Percentiles rank a stretch among this genome's conserved stretches.
Conservation (phyloP, 2,113 vertebrate species). For the Macrotis lagotis region DNA sequence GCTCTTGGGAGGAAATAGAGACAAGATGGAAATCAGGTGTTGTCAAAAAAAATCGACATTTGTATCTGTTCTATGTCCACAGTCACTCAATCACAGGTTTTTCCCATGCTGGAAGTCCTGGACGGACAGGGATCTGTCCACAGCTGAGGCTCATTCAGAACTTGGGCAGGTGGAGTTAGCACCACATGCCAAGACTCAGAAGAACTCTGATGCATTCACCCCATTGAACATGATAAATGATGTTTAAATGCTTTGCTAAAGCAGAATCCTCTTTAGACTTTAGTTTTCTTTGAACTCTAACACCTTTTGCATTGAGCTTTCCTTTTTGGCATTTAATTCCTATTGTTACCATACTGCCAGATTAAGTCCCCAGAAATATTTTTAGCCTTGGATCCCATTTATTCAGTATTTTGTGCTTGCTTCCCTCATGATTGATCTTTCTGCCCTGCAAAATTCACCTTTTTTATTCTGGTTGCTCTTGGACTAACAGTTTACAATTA, state of each 20-base stretch:
- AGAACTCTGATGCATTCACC: not conserved
- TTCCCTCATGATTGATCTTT: not conserved
- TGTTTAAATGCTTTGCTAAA: not conserved
- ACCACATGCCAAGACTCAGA: not conserved
- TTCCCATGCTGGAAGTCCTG: not conserved
- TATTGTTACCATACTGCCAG: not conserved
- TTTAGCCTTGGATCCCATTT: not conserved
- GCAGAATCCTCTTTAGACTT: not conserved
- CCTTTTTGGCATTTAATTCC: not conserved
- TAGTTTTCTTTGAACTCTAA: not conserved
- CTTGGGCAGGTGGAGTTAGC: not conserved
- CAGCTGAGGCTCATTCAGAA: not conserved
- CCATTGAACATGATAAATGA: not conserved
- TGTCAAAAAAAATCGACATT: not conserved
- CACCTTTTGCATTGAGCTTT: not conserved
- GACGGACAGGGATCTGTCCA: not conserved
- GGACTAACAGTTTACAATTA: not conserved
- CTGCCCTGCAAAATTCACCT: not conserved
- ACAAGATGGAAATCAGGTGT: not conserved
- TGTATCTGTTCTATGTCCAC: not conserved
- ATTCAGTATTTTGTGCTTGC: not conserved
- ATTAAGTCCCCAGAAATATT: not conserved
- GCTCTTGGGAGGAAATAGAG: not conserved
- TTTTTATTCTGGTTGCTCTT: not conserved
- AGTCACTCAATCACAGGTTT: not conserved